phyloP scores from a whole-genome alignment of 2,797 vertebrate species.

The Prunella strophiata region DNA sequence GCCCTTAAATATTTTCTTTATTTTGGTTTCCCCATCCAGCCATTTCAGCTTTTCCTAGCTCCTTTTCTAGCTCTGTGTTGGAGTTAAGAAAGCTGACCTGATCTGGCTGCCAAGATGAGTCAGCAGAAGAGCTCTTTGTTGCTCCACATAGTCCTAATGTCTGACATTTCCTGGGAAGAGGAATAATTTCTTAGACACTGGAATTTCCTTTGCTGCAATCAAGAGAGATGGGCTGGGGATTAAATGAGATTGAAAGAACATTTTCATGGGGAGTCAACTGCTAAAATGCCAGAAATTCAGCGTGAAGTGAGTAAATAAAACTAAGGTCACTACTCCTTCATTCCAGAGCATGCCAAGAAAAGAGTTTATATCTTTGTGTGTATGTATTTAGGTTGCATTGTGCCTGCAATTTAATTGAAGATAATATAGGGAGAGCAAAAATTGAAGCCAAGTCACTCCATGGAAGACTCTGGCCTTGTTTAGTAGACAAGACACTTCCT shows the following conservation, averaged over 20 bases:
- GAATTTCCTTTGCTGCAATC: slow-evolving; percentile 47
- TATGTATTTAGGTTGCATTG: not conserved
- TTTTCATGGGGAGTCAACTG: not conserved
- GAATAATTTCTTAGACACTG: not conserved
- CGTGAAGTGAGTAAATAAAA: not conserved
- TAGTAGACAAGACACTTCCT: slow-evolving; percentile 36
- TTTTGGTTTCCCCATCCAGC: not conserved
- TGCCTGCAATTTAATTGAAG: not conserved
- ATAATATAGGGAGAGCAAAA: slow-evolving; percentile 2
- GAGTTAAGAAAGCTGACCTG: not conserved
- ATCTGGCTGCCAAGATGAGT: not conserved
- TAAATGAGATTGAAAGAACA: not conserved
- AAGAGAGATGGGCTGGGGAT: not conserved
- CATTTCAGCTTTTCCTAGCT: not conserved
- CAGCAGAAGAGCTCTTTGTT: slow-evolving; percentile 11
- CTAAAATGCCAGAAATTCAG: not conserved
- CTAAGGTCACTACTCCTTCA: not conserved
- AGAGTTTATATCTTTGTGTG: not conserved
- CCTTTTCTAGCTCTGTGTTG: not conserved
- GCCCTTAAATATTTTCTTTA: not conserved
- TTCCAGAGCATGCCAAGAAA: not conserved
- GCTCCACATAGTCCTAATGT: not conserved
- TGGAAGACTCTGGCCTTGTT: not conserved
- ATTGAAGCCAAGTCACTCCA: slow-evolving; percentile 32
- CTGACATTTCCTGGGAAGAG: slow-evolving; percentile 4